Evolutionary conservation across 1,140 invertebrate species (phyloP).

Genomic region (Euglossa dilemma): DNA sequence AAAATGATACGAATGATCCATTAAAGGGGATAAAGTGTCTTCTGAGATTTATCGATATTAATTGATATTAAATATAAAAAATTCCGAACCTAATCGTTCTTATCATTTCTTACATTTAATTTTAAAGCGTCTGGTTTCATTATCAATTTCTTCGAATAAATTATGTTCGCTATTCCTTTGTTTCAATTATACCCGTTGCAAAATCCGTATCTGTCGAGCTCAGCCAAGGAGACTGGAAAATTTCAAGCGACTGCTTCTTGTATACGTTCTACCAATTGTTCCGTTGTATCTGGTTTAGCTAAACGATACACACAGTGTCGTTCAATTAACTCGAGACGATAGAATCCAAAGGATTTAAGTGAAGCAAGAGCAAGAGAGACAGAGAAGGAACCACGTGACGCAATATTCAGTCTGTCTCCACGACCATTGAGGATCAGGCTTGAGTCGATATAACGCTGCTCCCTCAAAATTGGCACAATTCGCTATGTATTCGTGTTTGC

Average conservation of each 20-base stretch:
- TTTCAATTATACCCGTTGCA: background rate
- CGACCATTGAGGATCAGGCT: conserved; percentile 7
- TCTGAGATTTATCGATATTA: too few relatives aligned
- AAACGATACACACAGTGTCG: conserved; percentile 25
- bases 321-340: conserved; percentile 42
- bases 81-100: too few relatives aligned
- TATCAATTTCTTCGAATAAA: background rate
- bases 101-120: too few relatives aligned
- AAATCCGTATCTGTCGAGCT: background rate
- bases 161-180: background rate
- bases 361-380: background rate
- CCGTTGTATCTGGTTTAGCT: conserved; percentile 24
- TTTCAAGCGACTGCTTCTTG: background rate
- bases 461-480: conserved; percentile 20
- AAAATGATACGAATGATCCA: too few relatives aligned
- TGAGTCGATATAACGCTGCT: background rate
- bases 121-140: background rate
- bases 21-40: too few relatives aligned
- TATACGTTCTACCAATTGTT: conserved; percentile 10
- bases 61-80: too few relatives aligned
- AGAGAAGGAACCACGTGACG: background rate
- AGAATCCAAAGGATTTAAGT: conserved; percentile 33
- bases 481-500: background rate
- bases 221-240: background rate
- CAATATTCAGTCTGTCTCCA: conserved; percentile 20